Evolutionary conservation across 1,140 invertebrate species (phyloP).

Genomic region (Drosophila nigromelanica): DNA sequence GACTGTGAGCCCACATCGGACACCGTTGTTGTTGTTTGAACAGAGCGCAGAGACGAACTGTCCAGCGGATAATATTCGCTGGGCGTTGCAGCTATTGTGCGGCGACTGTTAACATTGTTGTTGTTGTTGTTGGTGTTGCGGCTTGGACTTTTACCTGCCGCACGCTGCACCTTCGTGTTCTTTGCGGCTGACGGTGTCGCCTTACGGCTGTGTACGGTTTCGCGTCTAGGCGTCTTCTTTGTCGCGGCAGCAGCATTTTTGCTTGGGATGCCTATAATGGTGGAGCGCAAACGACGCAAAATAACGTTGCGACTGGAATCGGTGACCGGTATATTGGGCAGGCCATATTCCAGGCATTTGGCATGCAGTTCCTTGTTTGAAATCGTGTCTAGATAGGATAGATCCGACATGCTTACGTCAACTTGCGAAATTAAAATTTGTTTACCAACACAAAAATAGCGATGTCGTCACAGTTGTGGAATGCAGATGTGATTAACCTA

Average conservation of each 20-base stretch:
- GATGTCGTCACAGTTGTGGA: slow-evolving; percentile 62
- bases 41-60: slow-evolving; percentile 28
- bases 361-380: slow-evolving; percentile 64
- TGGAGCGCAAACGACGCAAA: slow-evolving; percentile 48
- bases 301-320: slow-evolving; percentile 68
- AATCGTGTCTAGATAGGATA: slow-evolving; percentile 54
- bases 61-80: slow-evolving; percentile 33
- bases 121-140: slow-evolving; percentile 31
- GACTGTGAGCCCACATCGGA: slow-evolving; percentile 70
- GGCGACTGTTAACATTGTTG: slow-evolving; percentile 31
- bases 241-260: slow-evolving; percentile 30
- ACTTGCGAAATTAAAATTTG: slow-evolving; percentile 61
- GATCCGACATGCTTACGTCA: slow-evolving; percentile 56
- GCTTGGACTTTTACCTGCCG: slow-evolving; percentile 24
- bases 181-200: slow-evolving; percentile 30
- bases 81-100: slow-evolving; percentile 40
- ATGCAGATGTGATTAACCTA: slow-evolving; percentile 19
- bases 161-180: slow-evolving; percentile 5
- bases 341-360: slow-evolving; percentile 68
- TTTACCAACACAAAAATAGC: slow-evolving; percentile 59
- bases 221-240: slow-evolving; percentile 53
- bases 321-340: slow-evolving; percentile 73
- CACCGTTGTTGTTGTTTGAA: slow-evolving; percentile 63
- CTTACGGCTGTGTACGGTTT: slow-evolving; percentile 64
- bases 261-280: slow-evolving; percentile 53